Conservation (phyloP, 1,140 invertebrate genomes). For the Cylas formicarius region DNA sequence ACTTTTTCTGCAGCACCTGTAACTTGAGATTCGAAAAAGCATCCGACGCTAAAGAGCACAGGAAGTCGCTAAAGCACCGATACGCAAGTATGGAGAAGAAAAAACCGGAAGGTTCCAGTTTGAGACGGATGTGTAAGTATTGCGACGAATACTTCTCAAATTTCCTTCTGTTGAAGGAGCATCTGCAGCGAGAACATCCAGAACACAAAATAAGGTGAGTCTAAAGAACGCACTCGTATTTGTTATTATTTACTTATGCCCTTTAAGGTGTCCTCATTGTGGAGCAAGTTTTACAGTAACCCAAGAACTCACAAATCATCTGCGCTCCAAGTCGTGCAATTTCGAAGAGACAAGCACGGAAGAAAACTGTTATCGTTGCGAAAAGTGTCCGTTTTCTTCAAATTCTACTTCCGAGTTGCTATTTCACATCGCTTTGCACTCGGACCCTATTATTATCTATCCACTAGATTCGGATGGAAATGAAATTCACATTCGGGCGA, state of each 20-base stretch:
- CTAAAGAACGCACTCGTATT: neutral
- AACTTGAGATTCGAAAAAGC: conserved; percentile 53
- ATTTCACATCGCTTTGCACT: conserved; percentile 58
- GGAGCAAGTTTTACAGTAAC: conserved; percentile 58
- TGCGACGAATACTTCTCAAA: conserved; percentile 50
- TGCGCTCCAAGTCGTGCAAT: conserved; percentile 50
- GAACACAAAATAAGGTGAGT: conserved; percentile 48
- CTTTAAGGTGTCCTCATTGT: conserved; percentile 58
- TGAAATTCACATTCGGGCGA: conserved; percentile 21
- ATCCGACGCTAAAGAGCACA: conserved; percentile 58
- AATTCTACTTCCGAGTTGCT: conserved; percentile 52
- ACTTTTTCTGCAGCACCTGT: conserved; percentile 63
- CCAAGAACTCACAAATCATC: conserved; percentile 65
- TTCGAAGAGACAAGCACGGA: conserved; percentile 31
- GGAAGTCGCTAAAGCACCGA: conserved; percentile 52
- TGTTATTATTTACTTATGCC: conserved; percentile 21
- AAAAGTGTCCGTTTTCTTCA: conserved; percentile 43
- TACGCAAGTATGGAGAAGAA: conserved; percentile 14
- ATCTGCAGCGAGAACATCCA: conserved; percentile 57
- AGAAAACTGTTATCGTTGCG: conserved; percentile 38
- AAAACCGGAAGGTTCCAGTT: conserved; percentile 24
- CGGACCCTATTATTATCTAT: conserved; percentile 41
- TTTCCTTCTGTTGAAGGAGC: conserved; percentile 54
- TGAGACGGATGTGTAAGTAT: conserved; percentile 51
- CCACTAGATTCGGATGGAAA: conserved; percentile 15